Evolutionary conservation across 2,797 vertebrate species (phyloP).

Genomic region (Gymnoscopelus microlampas): DNA sequence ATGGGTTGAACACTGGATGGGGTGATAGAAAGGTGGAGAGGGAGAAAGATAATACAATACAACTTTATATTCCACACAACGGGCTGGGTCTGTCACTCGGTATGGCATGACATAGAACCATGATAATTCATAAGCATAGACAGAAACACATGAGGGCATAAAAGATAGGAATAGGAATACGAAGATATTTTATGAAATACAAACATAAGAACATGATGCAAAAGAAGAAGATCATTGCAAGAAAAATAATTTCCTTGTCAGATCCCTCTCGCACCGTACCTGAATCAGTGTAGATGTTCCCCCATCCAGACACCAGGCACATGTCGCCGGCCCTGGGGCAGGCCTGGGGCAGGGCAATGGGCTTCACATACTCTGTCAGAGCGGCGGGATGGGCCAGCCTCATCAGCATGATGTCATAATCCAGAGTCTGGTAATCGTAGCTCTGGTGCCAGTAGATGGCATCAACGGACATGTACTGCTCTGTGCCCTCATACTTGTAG

Average conservation of each 20-base stretch:
- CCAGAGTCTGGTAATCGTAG: conserved; percentile 77
- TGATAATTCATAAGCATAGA: too few relatives aligned
- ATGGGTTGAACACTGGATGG: conserved; percentile 78
- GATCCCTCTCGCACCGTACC: conserved; percentile 48
- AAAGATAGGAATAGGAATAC: too few relatives aligned
- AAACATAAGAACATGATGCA: too few relatives aligned
- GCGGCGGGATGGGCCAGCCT: conserved; percentile 68
- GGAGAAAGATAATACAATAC: conserved; percentile 4
- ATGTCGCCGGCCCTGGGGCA: conserved; percentile 68
- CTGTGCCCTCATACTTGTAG: conserved; percentile 72
- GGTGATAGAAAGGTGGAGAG: neutral
- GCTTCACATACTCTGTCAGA: conserved; percentile 64
- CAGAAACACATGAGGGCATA: too few relatives aligned
- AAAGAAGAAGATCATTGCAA: too few relatives aligned
- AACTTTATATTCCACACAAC: too few relatives aligned
- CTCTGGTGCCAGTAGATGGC: conserved; percentile 79
- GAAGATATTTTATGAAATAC: too few relatives aligned
- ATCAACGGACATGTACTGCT: conserved; percentile 78
- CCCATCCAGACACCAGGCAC: conserved; percentile 81
- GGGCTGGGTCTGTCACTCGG: too few relatives aligned
- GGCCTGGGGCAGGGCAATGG: conserved; percentile 69
- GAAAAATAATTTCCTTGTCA: too few relatives aligned
- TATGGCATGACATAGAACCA: too few relatives aligned
- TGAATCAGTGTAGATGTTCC: conserved; percentile 74
- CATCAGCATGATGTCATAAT: conserved; percentile 82